Evolutionary conservation across 2,888 invertebrate genomes (phyloP).

Genomic region (Cremastinae sp.): DNA sequence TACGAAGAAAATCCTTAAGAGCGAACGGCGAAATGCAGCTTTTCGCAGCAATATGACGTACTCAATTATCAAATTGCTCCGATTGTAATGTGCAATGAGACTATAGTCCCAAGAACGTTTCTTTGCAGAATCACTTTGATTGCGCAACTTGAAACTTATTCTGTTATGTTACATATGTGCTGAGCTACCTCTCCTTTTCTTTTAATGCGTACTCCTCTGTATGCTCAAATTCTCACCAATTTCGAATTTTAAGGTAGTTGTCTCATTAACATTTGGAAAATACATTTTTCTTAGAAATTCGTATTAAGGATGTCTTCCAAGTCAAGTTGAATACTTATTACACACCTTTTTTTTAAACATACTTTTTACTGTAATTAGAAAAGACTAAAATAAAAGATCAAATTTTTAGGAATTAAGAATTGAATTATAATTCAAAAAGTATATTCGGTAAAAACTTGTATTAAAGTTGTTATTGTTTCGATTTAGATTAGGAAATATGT

Average conservation of each 20-base stretch:
- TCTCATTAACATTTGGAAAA: no score
- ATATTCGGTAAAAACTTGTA: neutral
- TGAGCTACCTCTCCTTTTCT: neutral
- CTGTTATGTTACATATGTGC: neutral
- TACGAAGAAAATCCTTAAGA: slow-evolving; percentile 19
- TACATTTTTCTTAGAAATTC: no score
- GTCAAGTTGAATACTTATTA: no score
- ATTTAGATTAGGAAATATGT: no score
- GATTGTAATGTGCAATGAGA: slow-evolving; percentile 36
- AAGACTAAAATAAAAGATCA: no score
- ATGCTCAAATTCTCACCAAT: neutral
- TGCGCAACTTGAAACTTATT: slow-evolving; percentile 37
- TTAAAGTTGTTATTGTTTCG: no score
- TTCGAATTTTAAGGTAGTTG: no score
- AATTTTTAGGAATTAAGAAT: no score
- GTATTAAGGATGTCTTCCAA: no score
- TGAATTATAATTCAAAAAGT: no score
- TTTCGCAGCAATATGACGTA: slow-evolving; percentile 50
- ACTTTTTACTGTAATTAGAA: no score
- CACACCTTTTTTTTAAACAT: no score
- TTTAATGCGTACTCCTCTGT: neutral
- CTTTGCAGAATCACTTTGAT: slow-evolving; percentile 29
- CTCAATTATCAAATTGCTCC: slow-evolving; percentile 60
- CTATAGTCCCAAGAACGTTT: neutral
- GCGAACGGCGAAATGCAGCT: slow-evolving; percentile 34